Base-by-base conservation (phyloP, 2,888 invertebrate species). In the Hoplodrina ambigua region DNA sequence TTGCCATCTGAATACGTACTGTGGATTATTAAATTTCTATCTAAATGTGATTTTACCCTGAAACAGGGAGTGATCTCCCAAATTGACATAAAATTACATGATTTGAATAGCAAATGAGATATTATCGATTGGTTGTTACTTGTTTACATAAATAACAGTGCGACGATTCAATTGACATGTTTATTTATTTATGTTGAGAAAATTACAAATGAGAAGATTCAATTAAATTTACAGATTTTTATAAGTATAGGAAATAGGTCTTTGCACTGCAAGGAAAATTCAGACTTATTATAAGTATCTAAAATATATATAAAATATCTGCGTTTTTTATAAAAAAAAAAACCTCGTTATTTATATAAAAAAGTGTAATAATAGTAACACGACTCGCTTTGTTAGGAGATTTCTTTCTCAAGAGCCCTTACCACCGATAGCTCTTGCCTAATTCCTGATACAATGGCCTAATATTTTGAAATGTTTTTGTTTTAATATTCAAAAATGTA, bases 101-200 rank as follows among this genome's bases (percentile, higher is more conserved):
- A 77, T 81, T 78, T 77, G 81, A 78, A 78, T 78, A 72, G 53
- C 81, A 78, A 78, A 78, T 72, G 67, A 77, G 78, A 67, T 81
- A 67, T 61, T 67, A 78, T 81, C 72, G 81, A 81, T 81, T 71
- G 62, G 59, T 64, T 64, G 77, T 66, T 71, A 53, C 69, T 75
- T 63, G 75, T 76, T 76, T 68, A 76, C 80, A 68, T 59, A 59
- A 63, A 75, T 66, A 66, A 63, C 69, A 69, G 55, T 63, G 68
- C 55, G 33, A 49, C 17, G 54, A 61, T 63, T 52, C 58, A 58
- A 52, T 55, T 75, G 59, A 63, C 62, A 56, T 63, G 62, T 69
- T 75, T 80, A 69, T 80, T 63, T 69, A 80, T 80, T 56, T 75
- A 75, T 17, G 49, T 30, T 25, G 17, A 66, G 50, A 52, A 52